These are phyloP conservation scores for Pan troglodytes DNA, from an alignment of 2,113 vertebrate genomes.

Conservation along the genomic window DNA sequence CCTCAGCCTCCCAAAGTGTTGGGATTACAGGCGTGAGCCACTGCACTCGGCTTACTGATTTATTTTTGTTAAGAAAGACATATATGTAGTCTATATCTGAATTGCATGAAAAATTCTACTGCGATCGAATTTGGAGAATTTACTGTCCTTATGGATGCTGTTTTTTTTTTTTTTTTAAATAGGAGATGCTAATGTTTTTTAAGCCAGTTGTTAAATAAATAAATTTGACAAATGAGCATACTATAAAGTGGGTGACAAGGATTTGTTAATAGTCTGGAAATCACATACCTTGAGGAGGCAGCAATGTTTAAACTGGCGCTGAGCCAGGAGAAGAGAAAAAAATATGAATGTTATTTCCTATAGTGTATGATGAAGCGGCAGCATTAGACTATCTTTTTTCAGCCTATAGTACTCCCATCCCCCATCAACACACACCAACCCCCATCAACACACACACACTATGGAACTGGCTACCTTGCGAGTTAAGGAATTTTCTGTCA, in stretches of 20 bases:
- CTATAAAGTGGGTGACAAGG: not conserved
- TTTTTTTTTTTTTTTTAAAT: not conserved
- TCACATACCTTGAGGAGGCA: not conserved
- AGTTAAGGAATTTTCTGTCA: not conserved
- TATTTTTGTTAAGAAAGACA: not conserved
- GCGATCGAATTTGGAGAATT: not conserved
- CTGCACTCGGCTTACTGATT: not conserved
- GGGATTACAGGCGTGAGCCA: too few species aligned
- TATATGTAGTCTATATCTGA: not conserved
- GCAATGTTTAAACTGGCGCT: not conserved
- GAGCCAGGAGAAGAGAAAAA: not conserved
- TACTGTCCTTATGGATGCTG: not conserved
- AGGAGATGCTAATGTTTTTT: not conserved
- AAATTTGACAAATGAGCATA: not conserved
- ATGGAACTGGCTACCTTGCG: not conserved
- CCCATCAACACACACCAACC: too few species aligned
- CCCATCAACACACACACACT: too few species aligned
- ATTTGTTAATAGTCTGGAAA: slow-evolving; percentile 13
- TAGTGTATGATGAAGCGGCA: not conserved
- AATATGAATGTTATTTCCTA: not conserved
- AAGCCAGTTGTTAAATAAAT: not conserved
- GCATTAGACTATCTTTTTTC: not conserved
- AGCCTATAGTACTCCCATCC: not conserved
- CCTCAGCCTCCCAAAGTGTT: too few species aligned
- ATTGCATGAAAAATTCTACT: not conserved